These are phyloP conservation scores for Edolisoma coerulescens DNA, from an alignment of 2,113 vertebrate genomes.

Conservation along the genomic window DNA sequence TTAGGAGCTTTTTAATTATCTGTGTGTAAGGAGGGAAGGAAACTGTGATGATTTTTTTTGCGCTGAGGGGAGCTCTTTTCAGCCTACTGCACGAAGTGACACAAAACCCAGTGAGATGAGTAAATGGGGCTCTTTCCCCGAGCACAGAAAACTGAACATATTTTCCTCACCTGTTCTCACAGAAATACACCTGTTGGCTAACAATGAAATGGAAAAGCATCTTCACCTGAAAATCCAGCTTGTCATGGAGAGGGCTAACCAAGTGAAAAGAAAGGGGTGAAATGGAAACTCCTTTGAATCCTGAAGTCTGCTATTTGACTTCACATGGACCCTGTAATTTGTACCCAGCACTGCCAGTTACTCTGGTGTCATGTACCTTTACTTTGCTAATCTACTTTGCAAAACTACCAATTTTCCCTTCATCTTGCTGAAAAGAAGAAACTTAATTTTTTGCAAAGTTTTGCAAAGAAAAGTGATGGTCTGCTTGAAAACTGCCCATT, in stretches of 20 bases:
- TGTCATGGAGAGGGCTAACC: neutral
- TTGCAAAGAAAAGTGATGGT: neutral
- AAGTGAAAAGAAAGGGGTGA: neutral
- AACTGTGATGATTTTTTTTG: neutral
- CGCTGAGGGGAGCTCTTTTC: neutral
- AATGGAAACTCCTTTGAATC: neutral
- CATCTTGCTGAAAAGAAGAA: neutral
- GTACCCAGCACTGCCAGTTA: neutral
- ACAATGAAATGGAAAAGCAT: neutral
- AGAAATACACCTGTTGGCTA: neutral
- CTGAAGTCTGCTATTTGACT: neutral
- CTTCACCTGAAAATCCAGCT: neutral
- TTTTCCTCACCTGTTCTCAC: neutral
- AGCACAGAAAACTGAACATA: neutral
- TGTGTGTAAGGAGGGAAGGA: neutral
- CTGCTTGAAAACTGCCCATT: neutral
- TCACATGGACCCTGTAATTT: neutral
- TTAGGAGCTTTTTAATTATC: constrained; percentile 35
- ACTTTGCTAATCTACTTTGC: neutral
- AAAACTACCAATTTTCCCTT: neutral
- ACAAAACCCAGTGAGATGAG: neutral
- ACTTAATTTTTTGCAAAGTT: neutral
- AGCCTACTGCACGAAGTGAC: neutral
- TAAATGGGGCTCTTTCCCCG: neutral
- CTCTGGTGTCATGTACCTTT: neutral